Percentiles rank a stretch among this genome's conserved stretches.
These are phyloP conservation scores for Plectrocnemia conspersa DNA, from an alignment of 1,140 invertebrate species.

Conservation along the genomic window DNA sequence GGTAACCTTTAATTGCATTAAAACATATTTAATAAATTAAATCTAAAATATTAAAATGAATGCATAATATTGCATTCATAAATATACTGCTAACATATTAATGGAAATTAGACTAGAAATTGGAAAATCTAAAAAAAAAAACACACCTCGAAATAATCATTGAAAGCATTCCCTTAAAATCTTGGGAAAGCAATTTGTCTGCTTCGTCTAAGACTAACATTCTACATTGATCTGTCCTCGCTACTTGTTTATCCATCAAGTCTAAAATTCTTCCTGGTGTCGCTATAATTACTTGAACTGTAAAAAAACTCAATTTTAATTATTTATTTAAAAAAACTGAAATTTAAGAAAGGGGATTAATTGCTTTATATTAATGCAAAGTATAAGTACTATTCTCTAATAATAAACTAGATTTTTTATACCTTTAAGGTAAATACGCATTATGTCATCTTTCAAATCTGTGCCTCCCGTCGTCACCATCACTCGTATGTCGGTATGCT, in stretches of 20 bases:
- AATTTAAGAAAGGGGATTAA: too few species aligned
- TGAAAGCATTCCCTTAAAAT: constrained; percentile 99
- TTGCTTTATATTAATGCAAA: background rate
- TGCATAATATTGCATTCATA: background rate
- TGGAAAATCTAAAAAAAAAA: constrained; percentile 20
- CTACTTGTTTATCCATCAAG: constrained; percentile 98
- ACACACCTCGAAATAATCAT: constrained; percentile 80
- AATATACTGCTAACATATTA: background rate
- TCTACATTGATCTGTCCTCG: constrained; percentile 91
- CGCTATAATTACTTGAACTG: constrained; percentile 98
- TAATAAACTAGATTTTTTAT: constrained; percentile 28
- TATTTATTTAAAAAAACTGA: too few species aligned
- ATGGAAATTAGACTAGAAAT: constrained; percentile 15
- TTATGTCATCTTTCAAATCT: constrained; percentile 97
- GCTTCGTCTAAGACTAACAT: constrained; percentile 98
- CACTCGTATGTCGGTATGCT: constrained; percentile 91
- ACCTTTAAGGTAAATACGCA: constrained; percentile 98
- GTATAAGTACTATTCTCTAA: background rate
- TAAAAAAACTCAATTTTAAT: constrained; percentile 35
- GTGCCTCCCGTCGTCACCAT: constrained; percentile 99
- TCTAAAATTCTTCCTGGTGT: constrained; percentile 99
- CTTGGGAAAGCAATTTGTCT: constrained; percentile 97
- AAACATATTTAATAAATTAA: too few species aligned
- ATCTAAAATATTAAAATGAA: background rate
- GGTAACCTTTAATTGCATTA: constrained; percentile 68